Percentiles rank a stretch among this genome's conserved stretches.
These are phyloP conservation scores for Bradypodion pumilum DNA, from an alignment of 2,797 vertebrate genomes.

Conservation along the genomic window DNA sequence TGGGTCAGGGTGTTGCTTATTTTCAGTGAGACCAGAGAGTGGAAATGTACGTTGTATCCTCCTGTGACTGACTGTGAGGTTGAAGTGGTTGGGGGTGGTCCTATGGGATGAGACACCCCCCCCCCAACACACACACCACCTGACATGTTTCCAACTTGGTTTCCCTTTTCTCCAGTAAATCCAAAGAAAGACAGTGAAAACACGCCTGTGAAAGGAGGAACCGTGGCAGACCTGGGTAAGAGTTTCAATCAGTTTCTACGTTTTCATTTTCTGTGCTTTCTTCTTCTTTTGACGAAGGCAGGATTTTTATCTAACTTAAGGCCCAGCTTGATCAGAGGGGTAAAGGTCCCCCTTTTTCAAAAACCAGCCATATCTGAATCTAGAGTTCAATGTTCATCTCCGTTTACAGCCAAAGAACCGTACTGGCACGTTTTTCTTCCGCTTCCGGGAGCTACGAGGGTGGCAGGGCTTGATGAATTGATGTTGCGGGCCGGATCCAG, in stretches of 20 bases:
- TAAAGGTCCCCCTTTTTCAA: neutral
- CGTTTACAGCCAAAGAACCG: too few species aligned
- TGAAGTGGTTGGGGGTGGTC: neutral
- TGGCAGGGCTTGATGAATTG: too few species aligned
- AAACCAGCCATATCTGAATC: too few species aligned
- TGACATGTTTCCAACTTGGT: neutral
- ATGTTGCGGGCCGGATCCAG: too few species aligned
- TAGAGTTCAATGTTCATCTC: too few species aligned
- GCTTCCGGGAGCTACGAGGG: too few species aligned
- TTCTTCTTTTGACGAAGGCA: neutral
- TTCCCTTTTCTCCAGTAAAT: slow-evolving; percentile 78
- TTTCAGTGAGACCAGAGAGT: neutral
- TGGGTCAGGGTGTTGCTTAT: neutral
- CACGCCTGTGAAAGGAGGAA: slow-evolving; percentile 92
- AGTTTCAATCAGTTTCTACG: neutral
- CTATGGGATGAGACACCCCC: neutral
- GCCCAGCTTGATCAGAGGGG: too few species aligned
- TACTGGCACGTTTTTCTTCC: too few species aligned
- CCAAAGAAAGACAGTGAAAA: slow-evolving; percentile 95
- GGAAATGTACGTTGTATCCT: too few species aligned
- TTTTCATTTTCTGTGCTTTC: neutral
- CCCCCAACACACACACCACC: too few species aligned
- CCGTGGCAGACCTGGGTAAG: slow-evolving; percentile 89
- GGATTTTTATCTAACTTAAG: neutral
- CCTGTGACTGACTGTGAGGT: neutral